A percentile compares a stretch with the other conserved stretches of the same genome.
Conservation (phyloP, 2,888 invertebrate genomes). For the Caenorhabditis virilis region DNA sequence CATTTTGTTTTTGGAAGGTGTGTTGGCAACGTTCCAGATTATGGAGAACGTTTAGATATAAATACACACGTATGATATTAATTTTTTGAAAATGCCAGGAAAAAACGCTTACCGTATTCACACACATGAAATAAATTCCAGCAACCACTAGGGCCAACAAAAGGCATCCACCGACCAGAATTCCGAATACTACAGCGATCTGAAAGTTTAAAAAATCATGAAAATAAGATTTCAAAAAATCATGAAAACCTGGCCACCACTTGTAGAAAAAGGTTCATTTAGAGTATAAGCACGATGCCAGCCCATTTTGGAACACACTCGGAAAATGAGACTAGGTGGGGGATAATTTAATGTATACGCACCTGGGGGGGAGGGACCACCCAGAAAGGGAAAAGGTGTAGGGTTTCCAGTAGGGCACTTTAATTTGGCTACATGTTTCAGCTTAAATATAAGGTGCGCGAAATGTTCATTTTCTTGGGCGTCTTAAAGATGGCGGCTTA, state of each 20-base stretch:
- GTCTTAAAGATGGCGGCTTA: no score
- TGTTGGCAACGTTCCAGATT: no score
- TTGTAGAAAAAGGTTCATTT: background rate
- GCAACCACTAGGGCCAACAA: slow-evolving; percentile 52
- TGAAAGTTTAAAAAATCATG: slow-evolving; percentile 28
- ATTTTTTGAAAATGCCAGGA: background rate
- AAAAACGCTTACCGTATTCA: slow-evolving; percentile 38
- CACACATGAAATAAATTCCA: slow-evolving; percentile 55
- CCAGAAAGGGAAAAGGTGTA: background rate
- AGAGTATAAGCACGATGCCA: background rate
- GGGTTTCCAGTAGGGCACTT: no score
- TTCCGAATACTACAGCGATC: slow-evolving; percentile 64
- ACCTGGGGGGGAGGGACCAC: slow-evolving; percentile 9
- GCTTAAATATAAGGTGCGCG: no score
- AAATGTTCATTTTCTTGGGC: no score
- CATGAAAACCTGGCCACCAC: background rate
- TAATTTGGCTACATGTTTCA: no score
- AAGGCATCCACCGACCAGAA: slow-evolving; percentile 57
- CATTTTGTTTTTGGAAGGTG: no score
- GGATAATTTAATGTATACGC: slow-evolving; percentile 16
- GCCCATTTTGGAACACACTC: background rate
- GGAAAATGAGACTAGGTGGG: background rate
- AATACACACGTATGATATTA: background rate
- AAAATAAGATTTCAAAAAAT: background rate
- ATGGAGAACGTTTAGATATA: background rate